Percentiles rank a stretch among this genome's conserved stretches.
Evolutionary conservation across 2,888 invertebrate species (phyloP).

Genomic region (Sthenelais limicola): DNA sequence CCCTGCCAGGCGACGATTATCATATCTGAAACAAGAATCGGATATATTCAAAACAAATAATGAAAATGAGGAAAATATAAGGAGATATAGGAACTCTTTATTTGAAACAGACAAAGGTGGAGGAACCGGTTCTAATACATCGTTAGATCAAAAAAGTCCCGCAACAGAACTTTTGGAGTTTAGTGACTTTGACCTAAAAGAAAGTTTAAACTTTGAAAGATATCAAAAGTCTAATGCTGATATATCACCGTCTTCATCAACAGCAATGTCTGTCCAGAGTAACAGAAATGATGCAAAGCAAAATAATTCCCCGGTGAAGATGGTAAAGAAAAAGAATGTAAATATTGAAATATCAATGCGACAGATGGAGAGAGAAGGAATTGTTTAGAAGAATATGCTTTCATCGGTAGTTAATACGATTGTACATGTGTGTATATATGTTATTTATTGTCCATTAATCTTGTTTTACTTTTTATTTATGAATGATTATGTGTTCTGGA

Average conservation of each 20-base stretch:
- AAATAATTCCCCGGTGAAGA: constrained; percentile 45
- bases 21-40: constrained; percentile 58
- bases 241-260: too few relatives aligned
- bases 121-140: constrained; percentile 55
- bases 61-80: constrained; percentile 91
- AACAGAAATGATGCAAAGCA: constrained; percentile 51
- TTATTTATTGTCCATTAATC: too few relatives aligned
- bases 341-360: constrained; percentile 14
- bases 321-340: constrained; percentile 46
- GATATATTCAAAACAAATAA: constrained; percentile 93
- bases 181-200: too few relatives aligned
- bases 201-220: too few relatives aligned
- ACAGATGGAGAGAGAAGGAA: constrained; percentile 13
- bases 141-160: constrained; percentile 53
- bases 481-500: too few relatives aligned
- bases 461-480: too few relatives aligned
- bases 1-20: constrained; percentile 55
- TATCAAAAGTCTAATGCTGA: too few relatives aligned
- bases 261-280: too few relatives aligned
- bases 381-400: constrained; percentile 2
- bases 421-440: too few relatives aligned
- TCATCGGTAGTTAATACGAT: not conserved
- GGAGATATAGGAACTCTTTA: constrained; percentile 84
- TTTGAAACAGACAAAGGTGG: constrained; percentile 77
- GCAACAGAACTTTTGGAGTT: constrained; percentile 77